Evolutionary conservation across 2,797 vertebrate genomes (phyloP).

Genomic region (Neosalanx taihuensis): DNA sequence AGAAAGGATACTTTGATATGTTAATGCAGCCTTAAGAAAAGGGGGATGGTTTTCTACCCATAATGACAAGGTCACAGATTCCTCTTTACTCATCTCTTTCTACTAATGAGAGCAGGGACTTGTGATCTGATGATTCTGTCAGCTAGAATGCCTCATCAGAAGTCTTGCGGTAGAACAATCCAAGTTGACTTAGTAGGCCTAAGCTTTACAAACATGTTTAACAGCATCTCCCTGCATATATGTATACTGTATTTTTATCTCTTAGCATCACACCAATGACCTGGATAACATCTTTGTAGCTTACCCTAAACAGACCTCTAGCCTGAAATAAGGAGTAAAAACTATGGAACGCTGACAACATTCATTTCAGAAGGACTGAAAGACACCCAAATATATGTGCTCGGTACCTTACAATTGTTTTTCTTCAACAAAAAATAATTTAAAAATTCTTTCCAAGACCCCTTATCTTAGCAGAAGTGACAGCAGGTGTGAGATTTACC

Average conservation of each 20-base stretch:
- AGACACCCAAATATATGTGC: too few species aligned
- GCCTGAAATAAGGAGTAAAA: too few species aligned
- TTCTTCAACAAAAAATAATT: too few species aligned
- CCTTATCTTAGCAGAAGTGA: too few species aligned
- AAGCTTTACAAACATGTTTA: slow-evolving; percentile 67
- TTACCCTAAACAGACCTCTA: background rate
- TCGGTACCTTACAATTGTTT: too few species aligned
- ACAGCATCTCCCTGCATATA: slow-evolving; percentile 52
- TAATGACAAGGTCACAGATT: slow-evolving; percentile 71
- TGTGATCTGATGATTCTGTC: slow-evolving; percentile 75
- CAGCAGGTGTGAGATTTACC: background rate
- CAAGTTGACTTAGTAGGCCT: slow-evolving; percentile 43
- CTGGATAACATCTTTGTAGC: slow-evolving; percentile 47
- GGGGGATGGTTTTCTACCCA: slow-evolving; percentile 58
- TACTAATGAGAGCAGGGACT: slow-evolving; percentile 30
- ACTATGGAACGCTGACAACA: too few species aligned
- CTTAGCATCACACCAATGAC: slow-evolving; percentile 53
- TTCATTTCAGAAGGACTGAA: too few species aligned
- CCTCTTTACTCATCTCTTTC: slow-evolving; percentile 22
- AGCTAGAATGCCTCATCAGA: slow-evolving; percentile 71
- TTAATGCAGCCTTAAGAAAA: slow-evolving; percentile 49
- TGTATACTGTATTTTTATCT: slow-evolving; percentile 45
- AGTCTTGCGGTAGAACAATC: slow-evolving; percentile 52
- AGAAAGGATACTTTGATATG: slow-evolving; percentile 43
- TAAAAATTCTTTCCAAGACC: background rate